Evolutionary conservation across 2,113 vertebrate genomes (phyloP), one percentile per base, ranked within the genome.

Genomic region (Numida meleagris): DNA sequence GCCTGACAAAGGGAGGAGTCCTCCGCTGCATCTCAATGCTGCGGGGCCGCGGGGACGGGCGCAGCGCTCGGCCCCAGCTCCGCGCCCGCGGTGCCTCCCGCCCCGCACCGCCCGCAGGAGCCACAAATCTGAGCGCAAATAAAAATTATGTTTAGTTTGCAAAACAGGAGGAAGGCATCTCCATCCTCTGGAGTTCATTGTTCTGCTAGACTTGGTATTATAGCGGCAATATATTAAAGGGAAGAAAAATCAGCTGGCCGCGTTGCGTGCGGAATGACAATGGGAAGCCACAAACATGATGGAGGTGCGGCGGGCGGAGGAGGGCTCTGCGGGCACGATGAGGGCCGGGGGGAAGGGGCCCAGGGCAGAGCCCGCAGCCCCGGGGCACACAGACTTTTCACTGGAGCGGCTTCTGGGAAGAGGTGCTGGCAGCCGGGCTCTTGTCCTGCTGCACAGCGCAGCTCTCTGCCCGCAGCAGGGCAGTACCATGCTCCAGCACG

Each of bases 101-200:
- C 51, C 79, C 55, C 43, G 0, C 12, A 18, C 27, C 61, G 17
- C 19, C 62, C 23, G 78, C 86, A 76, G 86, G 88, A 78, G 55
- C 75, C 78, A 88, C 86, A 55, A 75, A 81, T 79, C 72, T 21
- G 79, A 91, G 90, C 42, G 33, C 82, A 70, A 95, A 94, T 94
- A 90, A 94, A 96, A 95, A 97, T 95, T 86, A 93, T 88, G 95
- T 95, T 97, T 93, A 93, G 93, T 96, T 96, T 95, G 95, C 96
- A 97, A 95, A 96, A 89, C 57, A 88, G 93, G 92, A 86, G 94
- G 84, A 91, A 93, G 94, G 89, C 82, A 84, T 83, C 88, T 91
- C 86, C 93, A 96, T 91, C 95, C 94, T 95, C 90, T 70, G 67
- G 91, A 96, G 95, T 95, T 95, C 95, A 91, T 94, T 95, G 96